Conservation (phyloP, 2,888 invertebrate species). For the Lepidocyrtinus sp. region DNA sequence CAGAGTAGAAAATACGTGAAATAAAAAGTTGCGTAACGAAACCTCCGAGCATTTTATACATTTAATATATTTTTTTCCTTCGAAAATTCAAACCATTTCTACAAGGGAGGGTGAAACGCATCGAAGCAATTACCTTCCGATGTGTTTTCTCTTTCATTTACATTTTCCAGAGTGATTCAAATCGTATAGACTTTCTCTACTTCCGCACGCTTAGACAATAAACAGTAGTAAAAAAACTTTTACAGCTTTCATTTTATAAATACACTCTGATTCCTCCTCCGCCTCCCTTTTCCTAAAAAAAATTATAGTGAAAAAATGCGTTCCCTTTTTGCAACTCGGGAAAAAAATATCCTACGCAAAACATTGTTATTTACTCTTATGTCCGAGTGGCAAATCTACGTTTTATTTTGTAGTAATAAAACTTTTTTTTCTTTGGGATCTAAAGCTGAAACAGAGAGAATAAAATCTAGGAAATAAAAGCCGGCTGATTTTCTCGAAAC, state of each 20-base stretch:
- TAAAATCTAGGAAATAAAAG: not conserved
- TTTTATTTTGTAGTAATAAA: slow-evolving; percentile 7
- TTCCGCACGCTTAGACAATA: slow-evolving; percentile 55
- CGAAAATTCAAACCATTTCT: not conserved
- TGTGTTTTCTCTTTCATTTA: slow-evolving; percentile 22
- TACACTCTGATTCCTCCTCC: slow-evolving; percentile 7
- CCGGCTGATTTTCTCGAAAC: not conserved
- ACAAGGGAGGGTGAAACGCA: not conserved
- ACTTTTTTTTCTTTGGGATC: not conserved
- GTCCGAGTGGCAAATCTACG: not conserved
- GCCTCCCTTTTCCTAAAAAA: slow-evolving; percentile 15
- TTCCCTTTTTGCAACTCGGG: not conserved
- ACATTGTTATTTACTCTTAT: slow-evolving; percentile 6
- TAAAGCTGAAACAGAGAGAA: not conserved
- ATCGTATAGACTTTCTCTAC: too few species aligned
- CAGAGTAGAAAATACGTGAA: too few species aligned
- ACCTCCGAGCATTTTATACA: not conserved
- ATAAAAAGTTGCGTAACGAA: not conserved
- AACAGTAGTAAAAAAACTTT: slow-evolving; percentile 54
- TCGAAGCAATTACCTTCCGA: not conserved
- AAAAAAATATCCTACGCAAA: not conserved
- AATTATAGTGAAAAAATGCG: not conserved
- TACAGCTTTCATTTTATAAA: slow-evolving; percentile 38
- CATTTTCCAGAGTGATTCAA: too few species aligned
- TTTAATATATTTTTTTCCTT: not conserved